Conservation (phyloP, 2,888 invertebrate species). For the Metalampra italica region DNA sequence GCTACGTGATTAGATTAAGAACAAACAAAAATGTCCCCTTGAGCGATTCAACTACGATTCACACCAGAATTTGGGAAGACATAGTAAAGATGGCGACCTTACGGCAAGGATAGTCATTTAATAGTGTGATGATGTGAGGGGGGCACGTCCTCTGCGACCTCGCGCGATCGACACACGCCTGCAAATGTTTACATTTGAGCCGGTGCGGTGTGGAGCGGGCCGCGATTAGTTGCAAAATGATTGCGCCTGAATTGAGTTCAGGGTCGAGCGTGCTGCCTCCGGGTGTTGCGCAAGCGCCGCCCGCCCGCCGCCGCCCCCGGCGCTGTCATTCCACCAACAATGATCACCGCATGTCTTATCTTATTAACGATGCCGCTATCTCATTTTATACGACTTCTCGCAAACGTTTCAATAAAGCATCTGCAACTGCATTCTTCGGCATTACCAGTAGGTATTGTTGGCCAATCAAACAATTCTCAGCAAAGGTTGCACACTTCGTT, state of each 20-base stretch:
- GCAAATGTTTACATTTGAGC: conserved; percentile 77
- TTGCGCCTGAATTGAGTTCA: conserved; percentile 73
- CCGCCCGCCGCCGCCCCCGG: conserved; percentile 24
- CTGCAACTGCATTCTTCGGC: too few relatives aligned
- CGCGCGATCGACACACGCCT: conserved; percentile 62
- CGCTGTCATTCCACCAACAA: conserved; percentile 34
- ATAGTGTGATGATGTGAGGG: conserved; percentile 33
- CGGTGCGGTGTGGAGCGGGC: conserved; percentile 54
- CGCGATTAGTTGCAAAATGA: conserved; percentile 75
- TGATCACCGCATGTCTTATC: conserved; percentile 14
- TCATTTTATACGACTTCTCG: too few relatives aligned
- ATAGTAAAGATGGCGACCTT: conserved; percentile 4
- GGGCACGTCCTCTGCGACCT: conserved; percentile 67
- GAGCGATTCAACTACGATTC: neutral
- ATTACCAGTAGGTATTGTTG: too few relatives aligned
- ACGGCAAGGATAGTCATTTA: conserved; percentile 39
- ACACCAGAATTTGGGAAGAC: conserved; percentile 3
- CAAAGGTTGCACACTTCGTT: too few relatives aligned
- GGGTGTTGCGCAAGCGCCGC: conserved; percentile 62
- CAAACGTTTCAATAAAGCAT: too few relatives aligned
- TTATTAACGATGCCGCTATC: neutral
- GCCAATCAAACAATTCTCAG: too few relatives aligned
- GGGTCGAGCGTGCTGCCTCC: conserved; percentile 70
- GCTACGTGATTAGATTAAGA: neutral
- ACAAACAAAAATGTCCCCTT: neutral